Percentiles rank a stretch among this genome's conserved stretches.
Conservation (phyloP, 2,888 invertebrate genomes). For the Drosophila testacea region DNA sequence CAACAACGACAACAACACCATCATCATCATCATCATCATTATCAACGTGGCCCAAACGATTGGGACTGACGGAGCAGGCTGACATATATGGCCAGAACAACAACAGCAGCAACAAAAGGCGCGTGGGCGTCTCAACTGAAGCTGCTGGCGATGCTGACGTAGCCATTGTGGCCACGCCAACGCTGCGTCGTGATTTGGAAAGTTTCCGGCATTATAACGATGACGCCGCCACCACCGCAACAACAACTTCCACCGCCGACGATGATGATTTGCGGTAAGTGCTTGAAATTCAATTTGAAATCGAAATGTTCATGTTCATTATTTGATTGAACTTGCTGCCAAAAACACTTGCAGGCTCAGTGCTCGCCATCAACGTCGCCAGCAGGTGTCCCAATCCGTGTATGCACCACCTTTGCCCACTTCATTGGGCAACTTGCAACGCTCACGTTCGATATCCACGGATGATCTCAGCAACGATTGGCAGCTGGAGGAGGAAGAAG, state of each 20-base stretch:
- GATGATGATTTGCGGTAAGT: constrained; percentile 82
- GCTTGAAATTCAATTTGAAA: constrained; percentile 46
- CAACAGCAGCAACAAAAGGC: constrained; percentile 60
- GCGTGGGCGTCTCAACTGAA: constrained; percentile 74
- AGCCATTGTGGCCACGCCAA: constrained; percentile 64
- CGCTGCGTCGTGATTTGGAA: constrained; percentile 83
- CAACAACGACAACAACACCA: constrained; percentile 59
- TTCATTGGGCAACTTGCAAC: constrained; percentile 66
- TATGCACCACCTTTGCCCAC: constrained; percentile 66
- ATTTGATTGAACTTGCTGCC: constrained; percentile 47
- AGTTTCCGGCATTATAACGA: constrained; percentile 83
- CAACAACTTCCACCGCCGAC: constrained; percentile 32
- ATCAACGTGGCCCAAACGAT: constrained; percentile 74
- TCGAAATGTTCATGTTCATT: constrained; percentile 51
- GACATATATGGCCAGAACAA: constrained; percentile 80
- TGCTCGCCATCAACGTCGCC: constrained; percentile 77
- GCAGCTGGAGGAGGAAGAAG: constrained; percentile 83
- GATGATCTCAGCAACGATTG: constrained; percentile 86
- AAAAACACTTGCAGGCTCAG: constrained; percentile 67
- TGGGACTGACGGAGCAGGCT: constrained; percentile 79
- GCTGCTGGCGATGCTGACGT: constrained; percentile 64
- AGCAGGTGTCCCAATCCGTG: constrained; percentile 75
- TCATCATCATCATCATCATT: constrained; percentile 62
- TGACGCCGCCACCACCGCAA: constrained; percentile 44
- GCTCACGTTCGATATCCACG: constrained; percentile 85